phyloP scores from a whole-genome alignment of 2,888 invertebrate species.

The Melanostoma mellinum region DNA sequence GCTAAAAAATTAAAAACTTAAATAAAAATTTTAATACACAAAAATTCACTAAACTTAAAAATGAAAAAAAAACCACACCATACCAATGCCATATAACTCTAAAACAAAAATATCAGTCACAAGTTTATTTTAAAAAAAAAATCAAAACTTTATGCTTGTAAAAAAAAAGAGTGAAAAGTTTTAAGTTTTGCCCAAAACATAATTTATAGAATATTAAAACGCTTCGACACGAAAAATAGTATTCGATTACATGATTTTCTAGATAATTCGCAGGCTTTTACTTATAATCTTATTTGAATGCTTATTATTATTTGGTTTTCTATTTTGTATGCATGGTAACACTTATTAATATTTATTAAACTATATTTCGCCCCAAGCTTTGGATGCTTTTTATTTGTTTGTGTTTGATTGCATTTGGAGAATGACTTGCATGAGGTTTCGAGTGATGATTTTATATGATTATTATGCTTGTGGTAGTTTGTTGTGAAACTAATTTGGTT shows the following conservation, averaged over 20 bases:
- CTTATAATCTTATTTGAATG: not conserved
- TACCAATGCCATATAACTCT: slow-evolving; percentile 66
- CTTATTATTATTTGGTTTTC: not conserved
- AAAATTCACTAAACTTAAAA: slow-evolving; percentile 23
- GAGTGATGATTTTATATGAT: not conserved
- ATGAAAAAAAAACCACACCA: slow-evolving; percentile 31
- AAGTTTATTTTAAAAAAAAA: slow-evolving; percentile 15
- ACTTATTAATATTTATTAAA: not conserved
- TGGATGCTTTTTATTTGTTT: slow-evolving; percentile 14
- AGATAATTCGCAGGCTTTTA: slow-evolving; percentile 27
- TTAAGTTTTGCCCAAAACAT: slow-evolving; percentile 45
- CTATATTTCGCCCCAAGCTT: not conserved
- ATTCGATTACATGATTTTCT: not conserved
- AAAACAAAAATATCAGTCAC: slow-evolving; percentile 26
- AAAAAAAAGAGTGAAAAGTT: slow-evolving; percentile 18
- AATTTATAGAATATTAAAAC: slow-evolving; percentile 32
- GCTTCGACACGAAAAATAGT: slow-evolving; percentile 18
- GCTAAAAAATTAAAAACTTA: slow-evolving; percentile 25
- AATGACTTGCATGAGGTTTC: not conserved
- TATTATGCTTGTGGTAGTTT: not conserved
- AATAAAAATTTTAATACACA: slow-evolving; percentile 30
- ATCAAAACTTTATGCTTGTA: slow-evolving; percentile 28
- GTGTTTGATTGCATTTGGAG: not conserved
- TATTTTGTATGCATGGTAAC: not conserved
- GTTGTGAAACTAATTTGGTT: not conserved